Conservation (phyloP, 2,113 vertebrate genomes). For the Salvelinus alpinus region DNA sequence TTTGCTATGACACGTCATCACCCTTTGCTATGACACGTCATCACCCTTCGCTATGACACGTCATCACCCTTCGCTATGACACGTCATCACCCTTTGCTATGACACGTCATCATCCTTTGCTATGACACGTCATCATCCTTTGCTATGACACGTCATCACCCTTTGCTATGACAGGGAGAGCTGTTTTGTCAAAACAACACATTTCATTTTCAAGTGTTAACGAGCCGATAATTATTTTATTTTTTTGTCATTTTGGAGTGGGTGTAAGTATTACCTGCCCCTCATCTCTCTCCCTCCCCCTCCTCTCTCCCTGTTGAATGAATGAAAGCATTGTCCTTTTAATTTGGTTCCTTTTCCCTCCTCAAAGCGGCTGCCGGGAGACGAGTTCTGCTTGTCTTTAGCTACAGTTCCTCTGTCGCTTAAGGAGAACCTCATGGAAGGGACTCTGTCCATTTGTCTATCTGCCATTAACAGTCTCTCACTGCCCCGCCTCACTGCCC, state of each 20-base stretch:
- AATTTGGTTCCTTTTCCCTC: no score
- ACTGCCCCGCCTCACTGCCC: no score
- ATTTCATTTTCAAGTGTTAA: slow-evolving; percentile 6
- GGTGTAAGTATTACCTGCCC: slow-evolving; percentile 50
- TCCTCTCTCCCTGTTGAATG: no score
- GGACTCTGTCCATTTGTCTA: slow-evolving; percentile 54
- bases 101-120: no score
- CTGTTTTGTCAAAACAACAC: slow-evolving; percentile 7
- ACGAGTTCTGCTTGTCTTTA: slow-evolving; percentile 76
- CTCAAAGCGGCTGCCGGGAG: slow-evolving; percentile 36
- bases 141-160: no score
- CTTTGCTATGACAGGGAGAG: background rate
- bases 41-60: no score
- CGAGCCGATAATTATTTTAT: slow-evolving; percentile 32
- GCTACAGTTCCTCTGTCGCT: slow-evolving; percentile 71
- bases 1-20: no score
- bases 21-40: no score
- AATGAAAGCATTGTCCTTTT: no score
- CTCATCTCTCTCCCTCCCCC: slow-evolving; percentile 47
- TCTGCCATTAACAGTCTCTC: slow-evolving; percentile 76
- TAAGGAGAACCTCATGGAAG: slow-evolving; percentile 69
- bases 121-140: no score
- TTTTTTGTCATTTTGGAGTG: slow-evolving; percentile 28
- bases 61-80: no score
- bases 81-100: no score